Evolutionary conservation across 2,888 invertebrate genomes (phyloP), one percentile per base, ranked within the genome.

Genomic region (Palloptera scutellata): DNA sequence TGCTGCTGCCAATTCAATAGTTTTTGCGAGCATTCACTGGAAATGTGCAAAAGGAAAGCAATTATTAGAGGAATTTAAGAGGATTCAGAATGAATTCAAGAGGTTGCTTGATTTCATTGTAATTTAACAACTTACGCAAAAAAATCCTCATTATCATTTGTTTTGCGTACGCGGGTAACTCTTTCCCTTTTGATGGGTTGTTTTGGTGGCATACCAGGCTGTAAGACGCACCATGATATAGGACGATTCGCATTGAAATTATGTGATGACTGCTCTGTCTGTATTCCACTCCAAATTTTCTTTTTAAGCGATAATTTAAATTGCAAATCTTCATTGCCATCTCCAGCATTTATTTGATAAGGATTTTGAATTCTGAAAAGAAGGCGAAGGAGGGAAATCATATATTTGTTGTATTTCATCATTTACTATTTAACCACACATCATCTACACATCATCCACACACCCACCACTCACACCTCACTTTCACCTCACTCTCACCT

Each of bases 241-340:
- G 92, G 91, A 59, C 84, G 77, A 40, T 61, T 70, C 42, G 67
- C 68, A 73, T 61, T 70, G 11, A 68, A 12, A n/a, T 45, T 40
- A 12, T 61, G 54, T 8, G 59, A 67, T 6, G 59, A 67, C 2
- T 82, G 13, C 76, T 84, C 76, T 86, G 88, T 72, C 86, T 87
- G 74, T 68, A 84, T 74, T 6, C 92, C 92, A 2, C 90, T 90
- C 93, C 93, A 93, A 58, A 93, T 87, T 83, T 91, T 91, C 80
- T 90, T 91, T 78, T 90, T 91, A 41, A 93, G 79, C 0, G 91
- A 87, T 8, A 93, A 82, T 80, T 91, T 91, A 9, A 91, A 88
- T 83, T 91, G 90, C 17, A 83, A 68, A 30, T 80, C 83, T 15
- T 83, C 86, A 48, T 72, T 69, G 52, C 43, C 72, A 53, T 63